phyloP scores from a whole-genome alignment of 2,888 invertebrate species.

The Panopea generosa region DNA sequence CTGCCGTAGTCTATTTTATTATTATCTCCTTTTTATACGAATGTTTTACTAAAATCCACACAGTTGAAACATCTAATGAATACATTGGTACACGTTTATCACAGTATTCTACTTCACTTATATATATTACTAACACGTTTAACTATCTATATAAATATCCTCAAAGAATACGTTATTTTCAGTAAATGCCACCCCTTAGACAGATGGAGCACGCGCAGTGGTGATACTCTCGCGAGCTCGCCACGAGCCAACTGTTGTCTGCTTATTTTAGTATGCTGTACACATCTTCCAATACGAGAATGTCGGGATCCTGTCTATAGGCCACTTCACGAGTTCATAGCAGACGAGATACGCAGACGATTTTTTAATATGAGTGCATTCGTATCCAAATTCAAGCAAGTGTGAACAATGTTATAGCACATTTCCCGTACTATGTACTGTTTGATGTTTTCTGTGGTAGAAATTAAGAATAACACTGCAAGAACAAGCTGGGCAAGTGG shows the following conservation, averaged over 20 bases:
- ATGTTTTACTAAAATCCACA: conserved; percentile 42
- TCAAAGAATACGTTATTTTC: conserved; percentile 7
- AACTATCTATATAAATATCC: conserved; percentile 4
- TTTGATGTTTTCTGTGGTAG: too few species aligned
- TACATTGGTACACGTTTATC: conserved; percentile 30
- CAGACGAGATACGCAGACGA: conserved; percentile 57
- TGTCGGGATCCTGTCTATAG: conserved; percentile 18
- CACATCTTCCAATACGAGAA: conserved; percentile 31
- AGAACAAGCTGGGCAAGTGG: too few species aligned
- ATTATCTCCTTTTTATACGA: conserved; percentile 35
- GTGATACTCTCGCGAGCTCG: conserved; percentile 47
- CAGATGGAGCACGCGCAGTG: conserved; percentile 46
- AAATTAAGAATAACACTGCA: too few species aligned
- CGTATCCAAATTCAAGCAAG: conserved; percentile 31
- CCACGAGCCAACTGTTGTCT: conserved; percentile 46
- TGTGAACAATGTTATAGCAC: conserved; percentile 27
- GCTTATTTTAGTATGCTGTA: conserved; percentile 26
- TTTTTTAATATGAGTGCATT: conserved; percentile 36
- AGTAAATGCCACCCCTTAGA: conserved; percentile 40
- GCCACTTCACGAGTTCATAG: conserved; percentile 33
- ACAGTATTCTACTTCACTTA: not conserved
- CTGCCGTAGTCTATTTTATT: conserved; percentile 16
- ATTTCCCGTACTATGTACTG: not conserved
- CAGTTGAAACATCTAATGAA: conserved; percentile 24
- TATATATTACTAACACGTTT: conserved; percentile 19